These are phyloP conservation scores for Hippoglossus stenolepis DNA, from an alignment of 2,113 vertebrate species.

Conservation along the genomic window DNA sequence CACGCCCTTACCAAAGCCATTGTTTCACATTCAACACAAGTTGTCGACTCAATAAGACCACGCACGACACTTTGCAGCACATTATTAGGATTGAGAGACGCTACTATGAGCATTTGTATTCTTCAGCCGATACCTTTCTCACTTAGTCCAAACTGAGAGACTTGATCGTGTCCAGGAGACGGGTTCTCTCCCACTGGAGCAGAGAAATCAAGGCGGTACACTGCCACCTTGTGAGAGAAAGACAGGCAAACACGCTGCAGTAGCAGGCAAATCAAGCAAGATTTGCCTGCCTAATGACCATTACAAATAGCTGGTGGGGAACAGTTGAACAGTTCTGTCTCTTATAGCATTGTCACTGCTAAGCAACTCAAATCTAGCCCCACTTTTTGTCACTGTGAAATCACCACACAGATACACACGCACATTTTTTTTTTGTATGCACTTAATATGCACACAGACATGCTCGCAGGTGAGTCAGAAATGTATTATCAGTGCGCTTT, in stretches of 20 bases:
- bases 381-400: conserved; percentile 29
- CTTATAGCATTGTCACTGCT: conserved; percentile 24
- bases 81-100: conserved; percentile 66
- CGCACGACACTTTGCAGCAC: conserved; percentile 52
- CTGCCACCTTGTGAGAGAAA: conserved; percentile 84
- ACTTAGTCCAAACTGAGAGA: conserved; percentile 61
- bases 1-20: conserved; percentile 39
- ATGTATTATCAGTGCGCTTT: conserved; percentile 48
- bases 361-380: conserved; percentile 31
- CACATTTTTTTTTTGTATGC: not conserved
- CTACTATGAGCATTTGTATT: conserved; percentile 57
- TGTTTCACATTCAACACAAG: conserved; percentile 55
- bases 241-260: conserved; percentile 38
- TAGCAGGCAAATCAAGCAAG: conserved; percentile 34
- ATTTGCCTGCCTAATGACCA: conserved; percentile 47
- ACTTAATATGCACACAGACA: conserved; percentile 8
- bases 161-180: conserved; percentile 50
- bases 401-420: conserved; percentile 11
- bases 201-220: conserved; percentile 75
- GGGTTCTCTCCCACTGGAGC: conserved; percentile 27
- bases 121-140: conserved; percentile 57
- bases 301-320: conserved; percentile 48
- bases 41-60: conserved; percentile 64
- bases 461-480: conserved; percentile 54
- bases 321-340: conserved; percentile 40